phyloP scores from a whole-genome alignment of 2,888 invertebrate species.

The Nephrotoma guestfalica region DNA sequence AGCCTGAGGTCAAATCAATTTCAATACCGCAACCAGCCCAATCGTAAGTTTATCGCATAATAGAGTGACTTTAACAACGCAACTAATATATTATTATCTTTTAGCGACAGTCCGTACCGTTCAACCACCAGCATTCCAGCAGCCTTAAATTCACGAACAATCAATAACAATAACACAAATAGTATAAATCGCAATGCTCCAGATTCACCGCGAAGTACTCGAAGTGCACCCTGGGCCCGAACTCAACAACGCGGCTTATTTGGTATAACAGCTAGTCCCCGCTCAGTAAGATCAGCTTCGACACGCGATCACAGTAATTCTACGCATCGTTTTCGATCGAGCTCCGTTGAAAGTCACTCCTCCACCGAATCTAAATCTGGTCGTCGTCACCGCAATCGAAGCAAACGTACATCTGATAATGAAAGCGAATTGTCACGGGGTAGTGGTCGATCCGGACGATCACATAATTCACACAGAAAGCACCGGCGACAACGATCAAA shows the following conservation, averaged over 20 bases:
- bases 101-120: constrained; percentile 36
- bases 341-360: constrained; percentile 79
- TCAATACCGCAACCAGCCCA: constrained; percentile 42
- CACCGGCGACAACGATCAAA: constrained; percentile 58
- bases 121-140: constrained; percentile 37
- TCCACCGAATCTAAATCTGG: constrained; percentile 71
- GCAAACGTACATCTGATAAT: constrained; percentile 72
- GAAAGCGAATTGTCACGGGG: constrained; percentile 81
- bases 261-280: constrained; percentile 60
- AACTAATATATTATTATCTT: constrained; percentile 9
- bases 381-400: constrained; percentile 55
- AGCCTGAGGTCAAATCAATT: constrained; percentile 36
- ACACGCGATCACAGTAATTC: constrained; percentile 16
- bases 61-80: not conserved
- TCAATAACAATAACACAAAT: constrained; percentile 17
- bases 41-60: constrained; percentile 23
- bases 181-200: constrained; percentile 26
- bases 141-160: constrained; percentile 29
- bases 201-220: constrained; percentile 65
- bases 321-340: constrained; percentile 47
- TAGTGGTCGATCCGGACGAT: constrained; percentile 64
- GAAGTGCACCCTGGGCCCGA: constrained; percentile 68
- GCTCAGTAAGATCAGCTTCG: constrained; percentile 61
- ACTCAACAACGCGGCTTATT: constrained; percentile 63
- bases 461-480: constrained; percentile 58